A percentile compares a stretch with the other conserved stretches of the same genome.
Evolutionary conservation across 1,140 invertebrate species (phyloP).

Genomic region (Leptinotarsa defecta): DNA sequence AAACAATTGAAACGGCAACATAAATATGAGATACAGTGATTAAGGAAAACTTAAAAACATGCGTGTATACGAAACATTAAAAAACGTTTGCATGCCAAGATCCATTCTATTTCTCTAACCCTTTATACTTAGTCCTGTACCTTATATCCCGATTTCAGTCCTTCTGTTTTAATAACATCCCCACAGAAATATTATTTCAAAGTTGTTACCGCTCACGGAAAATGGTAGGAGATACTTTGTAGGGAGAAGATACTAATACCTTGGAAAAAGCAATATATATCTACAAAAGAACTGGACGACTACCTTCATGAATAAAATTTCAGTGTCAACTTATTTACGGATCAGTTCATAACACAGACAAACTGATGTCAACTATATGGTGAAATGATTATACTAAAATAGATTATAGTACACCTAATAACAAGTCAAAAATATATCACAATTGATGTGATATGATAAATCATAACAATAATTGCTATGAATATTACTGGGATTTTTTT

Average conservation of each 20-base stretch:
- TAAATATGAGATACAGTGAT: conserved; percentile 35
- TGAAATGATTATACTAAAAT: too few relatives aligned
- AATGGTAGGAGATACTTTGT: conserved; percentile 1
- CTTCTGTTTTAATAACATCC: conserved; percentile 29
- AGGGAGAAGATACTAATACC: not conserved
- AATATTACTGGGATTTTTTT: too few relatives aligned
- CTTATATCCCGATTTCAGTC: conserved; percentile 24
- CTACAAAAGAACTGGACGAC: not conserved
- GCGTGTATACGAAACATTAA: conserved; percentile 38
- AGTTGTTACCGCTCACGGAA: not conserved
- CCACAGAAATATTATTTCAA: conserved; percentile 22
- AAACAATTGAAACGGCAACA: conserved; percentile 30
- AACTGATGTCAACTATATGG: too few relatives aligned
- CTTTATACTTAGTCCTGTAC: conserved; percentile 30
- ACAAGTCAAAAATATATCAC: too few relatives aligned
- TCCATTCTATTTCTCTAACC: conserved; percentile 34
- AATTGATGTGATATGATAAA: too few relatives aligned
- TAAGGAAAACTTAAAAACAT: conserved; percentile 38
- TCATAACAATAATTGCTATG: too few relatives aligned
- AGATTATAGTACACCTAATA: too few relatives aligned
- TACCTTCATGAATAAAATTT: too few relatives aligned
- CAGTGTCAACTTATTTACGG: too few relatives aligned
- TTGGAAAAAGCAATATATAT: not conserved
- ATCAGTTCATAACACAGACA: too few relatives aligned
- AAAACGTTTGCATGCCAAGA: conserved; percentile 37